These are phyloP conservation scores for Podiceps cristatus DNA, from an alignment of 2,113 vertebrate species.

Conservation along the genomic window DNA sequence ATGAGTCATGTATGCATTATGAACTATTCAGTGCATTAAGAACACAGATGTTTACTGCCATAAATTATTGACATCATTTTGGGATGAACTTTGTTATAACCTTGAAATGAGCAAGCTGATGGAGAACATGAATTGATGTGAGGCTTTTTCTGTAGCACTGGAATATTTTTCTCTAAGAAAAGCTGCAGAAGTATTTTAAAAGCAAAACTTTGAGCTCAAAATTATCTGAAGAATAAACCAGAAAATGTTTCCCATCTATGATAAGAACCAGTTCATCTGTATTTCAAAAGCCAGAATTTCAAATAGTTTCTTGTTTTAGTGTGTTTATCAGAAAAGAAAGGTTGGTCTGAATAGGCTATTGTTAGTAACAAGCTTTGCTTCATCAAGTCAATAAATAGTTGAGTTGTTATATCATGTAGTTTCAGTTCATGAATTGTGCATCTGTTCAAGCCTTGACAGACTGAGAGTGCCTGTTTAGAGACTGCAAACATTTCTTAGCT, in stretches of 20 bases:
- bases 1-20: conserved; percentile 45
- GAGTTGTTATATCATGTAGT: conserved; percentile 70
- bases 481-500: background rate
- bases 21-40: conserved; percentile 29
- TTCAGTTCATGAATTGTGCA: conserved; percentile 64
- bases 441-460: conserved; percentile 63
- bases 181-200: background rate
- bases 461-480: background rate
- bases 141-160: background rate
- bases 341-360: conserved; percentile 67
- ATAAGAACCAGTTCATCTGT: background rate
- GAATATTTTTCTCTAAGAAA: background rate
- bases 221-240: background rate
- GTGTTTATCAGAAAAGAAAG: conserved; percentile 55
- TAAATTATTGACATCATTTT: conserved; percentile 52
- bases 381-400: conserved; percentile 76
- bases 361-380: conserved; percentile 76
- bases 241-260: background rate
- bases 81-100: conserved; percentile 20
- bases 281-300: background rate
- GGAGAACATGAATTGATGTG: background rate
- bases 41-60: conserved; percentile 58
- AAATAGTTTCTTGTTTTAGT: background rate
- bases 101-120: background rate
- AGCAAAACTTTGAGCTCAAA: background rate